Conservation (phyloP, 2,797 vertebrate species). For the Distichodus sexfasciatus region DNA sequence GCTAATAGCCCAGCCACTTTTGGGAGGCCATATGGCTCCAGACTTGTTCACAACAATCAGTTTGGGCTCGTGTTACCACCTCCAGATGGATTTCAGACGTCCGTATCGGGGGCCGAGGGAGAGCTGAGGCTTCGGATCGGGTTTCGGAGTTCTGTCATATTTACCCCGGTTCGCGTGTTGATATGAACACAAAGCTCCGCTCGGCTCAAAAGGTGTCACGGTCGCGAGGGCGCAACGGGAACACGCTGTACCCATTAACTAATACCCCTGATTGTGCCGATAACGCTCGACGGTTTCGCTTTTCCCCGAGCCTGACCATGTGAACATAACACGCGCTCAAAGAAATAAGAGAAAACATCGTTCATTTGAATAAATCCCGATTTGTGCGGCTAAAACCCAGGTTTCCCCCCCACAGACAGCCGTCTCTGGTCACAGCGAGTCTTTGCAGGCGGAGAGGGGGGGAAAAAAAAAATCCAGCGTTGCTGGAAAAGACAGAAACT, state of each 20-base stretch:
- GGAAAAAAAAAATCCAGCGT: slow-evolving; percentile 31
- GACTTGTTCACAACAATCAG: slow-evolving; percentile 63
- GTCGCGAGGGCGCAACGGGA: slow-evolving; percentile 37
- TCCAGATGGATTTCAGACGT: slow-evolving; percentile 61
- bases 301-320: slow-evolving; percentile 16
- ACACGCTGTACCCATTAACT: slow-evolving; percentile 34
- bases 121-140: slow-evolving; percentile 36
- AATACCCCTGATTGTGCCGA: slow-evolving; percentile 21
- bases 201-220: slow-evolving; percentile 48
- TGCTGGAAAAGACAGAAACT: slow-evolving; percentile 49
- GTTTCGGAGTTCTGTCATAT: slow-evolving; percentile 49
- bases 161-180: slow-evolving; percentile 45
- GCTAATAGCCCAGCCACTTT: slow-evolving; percentile 34
- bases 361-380: background rate
- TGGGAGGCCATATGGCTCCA: slow-evolving; percentile 63
- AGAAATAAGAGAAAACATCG: background rate
- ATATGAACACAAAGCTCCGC: slow-evolving; percentile 42
- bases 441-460: background rate
- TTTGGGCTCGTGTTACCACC: slow-evolving; percentile 62
- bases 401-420: no score
- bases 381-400: no score
- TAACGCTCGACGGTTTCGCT: background rate
- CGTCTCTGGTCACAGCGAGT: background rate
- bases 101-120: slow-evolving; percentile 47
- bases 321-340: background rate